Conservation (phyloP, 2,888 invertebrate species). For the Drosophila borealis region DNA sequence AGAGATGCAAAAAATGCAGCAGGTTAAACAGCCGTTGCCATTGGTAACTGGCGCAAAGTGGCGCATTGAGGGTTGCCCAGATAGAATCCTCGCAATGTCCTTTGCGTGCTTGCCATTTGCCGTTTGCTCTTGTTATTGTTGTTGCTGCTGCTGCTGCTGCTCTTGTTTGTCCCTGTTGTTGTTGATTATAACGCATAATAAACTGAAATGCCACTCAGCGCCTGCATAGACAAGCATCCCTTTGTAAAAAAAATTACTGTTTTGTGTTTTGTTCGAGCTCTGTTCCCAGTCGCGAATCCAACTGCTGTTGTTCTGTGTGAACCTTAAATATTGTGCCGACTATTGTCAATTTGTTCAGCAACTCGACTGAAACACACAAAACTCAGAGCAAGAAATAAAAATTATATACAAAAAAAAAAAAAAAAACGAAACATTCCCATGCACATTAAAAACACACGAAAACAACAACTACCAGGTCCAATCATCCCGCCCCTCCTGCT, state of each 20-base stretch:
- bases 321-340: slow-evolving; percentile 30
- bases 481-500: background rate
- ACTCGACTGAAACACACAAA: slow-evolving; percentile 31
- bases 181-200: slow-evolving; percentile 75
- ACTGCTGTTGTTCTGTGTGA: slow-evolving; percentile 9
- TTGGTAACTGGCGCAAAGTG: slow-evolving; percentile 47
- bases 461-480: slow-evolving; percentile 16
- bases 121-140: slow-evolving; percentile 2
- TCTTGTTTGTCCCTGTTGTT: slow-evolving; percentile 11
- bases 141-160: slow-evolving; percentile 30
- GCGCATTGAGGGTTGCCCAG: slow-evolving; percentile 47
- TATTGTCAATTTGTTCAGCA: slow-evolving; percentile 52
- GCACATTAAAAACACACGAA: slow-evolving; percentile 36
- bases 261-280: slow-evolving; percentile 1
- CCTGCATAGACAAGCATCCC: slow-evolving; percentile 42
- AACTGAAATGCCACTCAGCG: slow-evolving; percentile 71
- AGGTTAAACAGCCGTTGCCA: slow-evolving; percentile 51
- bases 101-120: slow-evolving; percentile 10
- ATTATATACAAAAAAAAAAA: background rate
- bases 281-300: slow-evolving; percentile 5
- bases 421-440: slow-evolving; percentile 56
- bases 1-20: slow-evolving; percentile 43
- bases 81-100: slow-evolving; percentile 38
- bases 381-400: slow-evolving; percentile 6
- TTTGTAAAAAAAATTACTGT: slow-evolving; percentile 35